A percentile compares a stretch with the other conserved stretches of the same genome.
phyloP scores from a whole-genome alignment of 1,140 invertebrate species.

The Solenopsis fugax region DNA sequence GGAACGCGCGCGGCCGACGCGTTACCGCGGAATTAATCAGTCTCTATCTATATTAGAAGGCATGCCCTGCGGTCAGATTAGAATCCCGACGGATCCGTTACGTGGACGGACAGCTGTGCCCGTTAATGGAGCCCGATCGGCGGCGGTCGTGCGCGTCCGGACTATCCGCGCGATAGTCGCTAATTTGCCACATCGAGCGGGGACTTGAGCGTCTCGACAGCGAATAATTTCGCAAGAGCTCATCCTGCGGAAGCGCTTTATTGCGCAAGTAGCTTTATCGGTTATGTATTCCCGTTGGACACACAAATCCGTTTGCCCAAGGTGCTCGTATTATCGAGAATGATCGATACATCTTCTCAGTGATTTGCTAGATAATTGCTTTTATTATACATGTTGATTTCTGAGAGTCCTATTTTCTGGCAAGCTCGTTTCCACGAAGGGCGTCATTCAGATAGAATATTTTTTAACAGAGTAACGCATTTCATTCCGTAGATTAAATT shows the following conservation, averaged over 20 bases:
- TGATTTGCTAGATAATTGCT: background rate
- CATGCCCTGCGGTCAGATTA: constrained; percentile 82
- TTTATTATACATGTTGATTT: background rate
- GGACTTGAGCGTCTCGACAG: background rate
- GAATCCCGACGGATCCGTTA: constrained; percentile 79
- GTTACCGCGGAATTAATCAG: constrained; percentile 82
- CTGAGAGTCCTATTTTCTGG: background rate
- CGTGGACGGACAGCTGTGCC: constrained; percentile 72
- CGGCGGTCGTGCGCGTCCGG: constrained; percentile 39
- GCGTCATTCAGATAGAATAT: background rate
- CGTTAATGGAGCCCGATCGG: constrained; percentile 79
- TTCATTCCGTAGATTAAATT: constrained; percentile 7
- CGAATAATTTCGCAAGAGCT: constrained; percentile 29
- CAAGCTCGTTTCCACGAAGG: background rate
- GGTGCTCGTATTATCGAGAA: background rate
- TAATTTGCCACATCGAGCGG: constrained; percentile 39
- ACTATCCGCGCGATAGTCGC: constrained; percentile 37
- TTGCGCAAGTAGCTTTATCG: constrained; percentile 24
- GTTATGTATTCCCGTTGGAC: background rate
- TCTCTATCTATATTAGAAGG: constrained; percentile 83
- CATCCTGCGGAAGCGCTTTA: constrained; percentile 4
- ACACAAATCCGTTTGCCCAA: constrained; percentile 20
- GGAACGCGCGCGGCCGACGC: constrained; percentile 74
- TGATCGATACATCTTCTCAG: constrained; percentile 15
- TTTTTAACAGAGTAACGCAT: background rate